A percentile compares a stretch with the other conserved stretches of the same genome.
Conservation (phyloP, 2,888 invertebrate species). For the Tiphia femorata region DNA sequence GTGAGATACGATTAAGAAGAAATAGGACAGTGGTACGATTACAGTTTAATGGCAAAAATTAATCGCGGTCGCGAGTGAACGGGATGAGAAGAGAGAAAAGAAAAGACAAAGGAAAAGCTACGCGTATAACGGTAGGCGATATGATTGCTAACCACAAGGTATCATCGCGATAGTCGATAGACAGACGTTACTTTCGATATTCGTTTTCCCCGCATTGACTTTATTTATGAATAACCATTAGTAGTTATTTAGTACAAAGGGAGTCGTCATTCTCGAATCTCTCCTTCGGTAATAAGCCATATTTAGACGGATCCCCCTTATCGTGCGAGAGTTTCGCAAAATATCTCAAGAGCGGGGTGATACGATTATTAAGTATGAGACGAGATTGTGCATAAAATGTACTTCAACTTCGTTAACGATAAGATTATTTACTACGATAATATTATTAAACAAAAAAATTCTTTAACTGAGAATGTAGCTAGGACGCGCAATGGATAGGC, state of each 20-base stretch:
- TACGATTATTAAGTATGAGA: slow-evolving; percentile 25
- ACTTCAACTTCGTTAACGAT: slow-evolving; percentile 35
- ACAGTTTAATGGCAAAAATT: slow-evolving; percentile 13
- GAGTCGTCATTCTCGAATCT: slow-evolving; percentile 28
- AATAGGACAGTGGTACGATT: slow-evolving; percentile 13
- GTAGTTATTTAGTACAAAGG: slow-evolving; percentile 23
- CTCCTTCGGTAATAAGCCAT: slow-evolving; percentile 37
- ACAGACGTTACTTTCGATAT: slow-evolving; percentile 14
- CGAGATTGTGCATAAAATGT: slow-evolving; percentile 37
- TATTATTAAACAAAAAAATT: slow-evolving; percentile 35
- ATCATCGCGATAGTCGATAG: neutral
- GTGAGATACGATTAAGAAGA: neutral
- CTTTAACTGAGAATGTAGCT: slow-evolving; percentile 36
- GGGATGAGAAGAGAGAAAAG: neutral
- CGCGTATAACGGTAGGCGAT: neutral
- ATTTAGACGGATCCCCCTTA: slow-evolving; percentile 31
- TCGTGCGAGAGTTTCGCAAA: slow-evolving; percentile 40
- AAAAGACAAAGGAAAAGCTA: neutral
- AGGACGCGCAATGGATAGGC: slow-evolving; percentile 42
- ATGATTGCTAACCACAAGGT: neutral
- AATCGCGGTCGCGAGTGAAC: neutral
- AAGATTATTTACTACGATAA: slow-evolving; percentile 31
- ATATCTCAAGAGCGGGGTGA: slow-evolving; percentile 38
- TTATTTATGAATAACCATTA: slow-evolving; percentile 21
- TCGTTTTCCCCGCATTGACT: slow-evolving; percentile 28